Conservation (phyloP, 2,888 invertebrate species). For the Onthophagus sagittarius region DNA sequence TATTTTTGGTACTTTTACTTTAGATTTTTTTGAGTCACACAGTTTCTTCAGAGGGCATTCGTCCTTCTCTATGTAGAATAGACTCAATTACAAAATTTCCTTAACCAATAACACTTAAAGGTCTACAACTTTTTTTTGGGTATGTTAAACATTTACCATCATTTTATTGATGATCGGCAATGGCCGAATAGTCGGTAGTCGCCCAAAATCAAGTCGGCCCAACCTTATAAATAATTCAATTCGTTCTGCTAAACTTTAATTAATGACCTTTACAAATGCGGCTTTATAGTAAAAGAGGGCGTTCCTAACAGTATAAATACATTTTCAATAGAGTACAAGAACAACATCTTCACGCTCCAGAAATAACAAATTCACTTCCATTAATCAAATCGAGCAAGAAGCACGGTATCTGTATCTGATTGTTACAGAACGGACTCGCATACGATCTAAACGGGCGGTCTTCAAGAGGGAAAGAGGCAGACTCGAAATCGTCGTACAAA, state of each 20-base stretch:
- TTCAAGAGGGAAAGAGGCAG: not conserved
- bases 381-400: not conserved
- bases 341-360: not conserved
- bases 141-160: no score
- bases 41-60: no score
- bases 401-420: not conserved
- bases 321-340: not conserved
- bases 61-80: no score
- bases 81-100: no score
- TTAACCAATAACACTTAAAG: no score
- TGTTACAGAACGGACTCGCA: not conserved
- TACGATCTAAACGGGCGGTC: not conserved
- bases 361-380: not conserved
- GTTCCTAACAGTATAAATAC: not conserved
- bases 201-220: no score
- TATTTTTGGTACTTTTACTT: no score
- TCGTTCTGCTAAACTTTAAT: not conserved
- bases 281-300: not conserved
- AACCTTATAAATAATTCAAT: no score
- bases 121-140: no score
- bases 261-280: not conserved
- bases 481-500: not conserved
- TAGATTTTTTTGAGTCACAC: no score
- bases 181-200: no score
- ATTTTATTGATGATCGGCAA: no score